Conservation (phyloP, 2,113 vertebrate genomes). For the Tachysurus fulvidraco region DNA sequence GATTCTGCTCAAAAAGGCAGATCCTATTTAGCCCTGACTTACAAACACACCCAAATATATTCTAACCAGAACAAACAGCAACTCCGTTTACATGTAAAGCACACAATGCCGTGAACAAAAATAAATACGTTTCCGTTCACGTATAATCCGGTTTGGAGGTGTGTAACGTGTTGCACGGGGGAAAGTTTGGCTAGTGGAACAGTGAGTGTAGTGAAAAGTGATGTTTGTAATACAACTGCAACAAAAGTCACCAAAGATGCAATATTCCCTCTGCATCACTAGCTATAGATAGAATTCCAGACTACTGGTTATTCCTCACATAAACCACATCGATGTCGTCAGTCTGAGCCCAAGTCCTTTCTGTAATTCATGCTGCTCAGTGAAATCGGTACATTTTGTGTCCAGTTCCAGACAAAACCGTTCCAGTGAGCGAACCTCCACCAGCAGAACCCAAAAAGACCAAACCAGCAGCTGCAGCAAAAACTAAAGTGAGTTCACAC, state of each 20-base stretch:
- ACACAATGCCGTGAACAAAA: neutral
- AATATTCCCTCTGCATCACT: neutral
- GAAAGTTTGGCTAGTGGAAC: neutral
- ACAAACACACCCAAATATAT: neutral
- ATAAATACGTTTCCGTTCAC: neutral
- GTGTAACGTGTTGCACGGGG: too few species aligned
- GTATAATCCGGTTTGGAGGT: neutral
- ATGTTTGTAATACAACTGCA: neutral
- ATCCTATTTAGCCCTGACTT: neutral
- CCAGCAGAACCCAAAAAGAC: slow-evolving; percentile 84
- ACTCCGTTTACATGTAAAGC: neutral
- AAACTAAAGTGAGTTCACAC: slow-evolving; percentile 79
- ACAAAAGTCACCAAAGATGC: neutral
- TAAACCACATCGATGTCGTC: neutral
- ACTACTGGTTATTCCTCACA: neutral
- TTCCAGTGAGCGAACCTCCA: slow-evolving; percentile 71
- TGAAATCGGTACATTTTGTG: neutral
- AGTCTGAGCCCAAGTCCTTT: neutral
- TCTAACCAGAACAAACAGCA: neutral
- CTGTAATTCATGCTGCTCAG: too few species aligned
- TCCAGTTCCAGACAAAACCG: slow-evolving; percentile 40
- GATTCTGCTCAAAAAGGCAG: too few species aligned
- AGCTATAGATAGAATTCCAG: neutral
- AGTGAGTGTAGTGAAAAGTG: neutral
- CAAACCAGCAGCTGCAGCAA: slow-evolving; percentile 75